These are phyloP conservation scores for Lacerta bilineata DNA, from an alignment of 2,797 vertebrate genomes.

Conservation along the genomic window DNA sequence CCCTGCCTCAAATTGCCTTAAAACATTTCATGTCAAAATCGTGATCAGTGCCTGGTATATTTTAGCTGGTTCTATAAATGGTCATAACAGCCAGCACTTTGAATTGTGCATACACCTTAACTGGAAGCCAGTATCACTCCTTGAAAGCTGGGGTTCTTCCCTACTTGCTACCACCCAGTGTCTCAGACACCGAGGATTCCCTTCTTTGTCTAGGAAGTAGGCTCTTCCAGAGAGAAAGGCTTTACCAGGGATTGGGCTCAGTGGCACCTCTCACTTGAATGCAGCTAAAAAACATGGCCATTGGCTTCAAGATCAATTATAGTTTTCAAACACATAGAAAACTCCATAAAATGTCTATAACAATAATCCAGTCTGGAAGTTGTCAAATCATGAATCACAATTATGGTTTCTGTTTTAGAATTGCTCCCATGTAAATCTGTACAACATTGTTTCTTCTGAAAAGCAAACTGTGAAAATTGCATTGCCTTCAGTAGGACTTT, in stretches of 20 bases:
- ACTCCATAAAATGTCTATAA: not conserved
- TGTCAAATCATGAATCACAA: not conserved
- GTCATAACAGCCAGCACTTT: not conserved
- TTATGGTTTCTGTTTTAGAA: not conserved
- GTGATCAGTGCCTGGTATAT: not conserved
- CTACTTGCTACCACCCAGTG: not conserved
- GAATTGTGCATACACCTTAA: not conserved
- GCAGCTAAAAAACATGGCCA: not conserved
- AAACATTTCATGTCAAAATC: not conserved
- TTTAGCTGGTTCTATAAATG: not conserved
- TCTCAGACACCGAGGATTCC: not conserved
- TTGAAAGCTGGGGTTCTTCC: not conserved
- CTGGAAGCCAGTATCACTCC: not conserved
- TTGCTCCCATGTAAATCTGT: not conserved
- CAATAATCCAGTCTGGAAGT: not conserved
- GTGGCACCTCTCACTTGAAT: not conserved
- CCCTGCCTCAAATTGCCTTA: not conserved
- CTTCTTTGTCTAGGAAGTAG: not conserved
- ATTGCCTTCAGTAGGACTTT: not conserved
- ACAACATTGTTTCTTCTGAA: not conserved
- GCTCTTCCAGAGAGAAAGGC: not conserved
- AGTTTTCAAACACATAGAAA: not conserved
- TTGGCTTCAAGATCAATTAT: not conserved
- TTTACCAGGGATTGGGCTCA: not conserved
- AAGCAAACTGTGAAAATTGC: not conserved